Conservation (phyloP, 1,140 invertebrate genomes). For the Drosophila insularis region DNA sequence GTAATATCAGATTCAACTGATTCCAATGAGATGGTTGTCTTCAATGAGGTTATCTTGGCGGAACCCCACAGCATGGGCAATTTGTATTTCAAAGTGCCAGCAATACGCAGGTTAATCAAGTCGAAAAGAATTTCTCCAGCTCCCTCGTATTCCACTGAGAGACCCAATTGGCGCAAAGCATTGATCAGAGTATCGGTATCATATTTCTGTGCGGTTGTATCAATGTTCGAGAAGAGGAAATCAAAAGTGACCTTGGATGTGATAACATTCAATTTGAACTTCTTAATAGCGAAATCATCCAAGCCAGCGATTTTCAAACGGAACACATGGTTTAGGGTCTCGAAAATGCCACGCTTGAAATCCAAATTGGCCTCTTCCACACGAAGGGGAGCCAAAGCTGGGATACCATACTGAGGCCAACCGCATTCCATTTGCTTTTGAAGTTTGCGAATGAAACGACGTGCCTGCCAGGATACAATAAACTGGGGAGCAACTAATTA, state of each 20-base stretch:
- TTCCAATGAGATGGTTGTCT: conserved; percentile 63
- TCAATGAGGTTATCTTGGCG: conserved; percentile 70
- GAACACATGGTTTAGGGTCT: conserved; percentile 73
- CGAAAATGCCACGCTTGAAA: conserved; percentile 65
- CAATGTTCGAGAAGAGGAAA: conserved; percentile 66
- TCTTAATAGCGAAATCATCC: conserved; percentile 67
- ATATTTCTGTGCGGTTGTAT: conserved; percentile 67
- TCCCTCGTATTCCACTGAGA: conserved; percentile 76
- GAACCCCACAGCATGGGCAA: conserved; percentile 76
- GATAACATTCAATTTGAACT: conserved; percentile 72
- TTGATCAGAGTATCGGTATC: conserved; percentile 73
- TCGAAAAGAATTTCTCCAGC: conserved; percentile 63
- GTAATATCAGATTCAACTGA: conserved; percentile 62
- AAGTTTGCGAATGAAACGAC: conserved; percentile 69
- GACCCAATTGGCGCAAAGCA: conserved; percentile 66
- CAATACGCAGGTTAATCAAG: conserved; percentile 67
- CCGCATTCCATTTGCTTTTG: conserved; percentile 78
- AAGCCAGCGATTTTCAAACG: conserved; percentile 70
- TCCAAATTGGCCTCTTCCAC: conserved; percentile 55
- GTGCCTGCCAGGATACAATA: conserved; percentile 74
- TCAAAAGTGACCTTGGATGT: conserved; percentile 68
- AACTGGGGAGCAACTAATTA: conserved; percentile 58
- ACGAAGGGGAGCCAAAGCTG: conserved; percentile 67
- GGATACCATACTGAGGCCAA: conserved; percentile 68
- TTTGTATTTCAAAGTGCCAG: conserved; percentile 70